phyloP scores from a whole-genome alignment of 1,140 invertebrate species.

The Nixonia krombeini region DNA sequence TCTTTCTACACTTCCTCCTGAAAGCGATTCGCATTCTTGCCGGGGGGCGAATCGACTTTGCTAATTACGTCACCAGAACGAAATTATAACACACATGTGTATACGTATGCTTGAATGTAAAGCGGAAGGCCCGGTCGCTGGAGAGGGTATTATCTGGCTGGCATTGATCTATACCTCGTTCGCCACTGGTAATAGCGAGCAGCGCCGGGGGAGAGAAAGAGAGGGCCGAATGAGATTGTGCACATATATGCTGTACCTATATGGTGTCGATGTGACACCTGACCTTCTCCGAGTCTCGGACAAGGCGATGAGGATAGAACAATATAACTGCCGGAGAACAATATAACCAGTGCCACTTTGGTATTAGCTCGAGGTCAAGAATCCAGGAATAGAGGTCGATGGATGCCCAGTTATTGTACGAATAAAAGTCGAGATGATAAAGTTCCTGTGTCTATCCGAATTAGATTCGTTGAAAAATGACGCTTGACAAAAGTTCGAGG shows the following conservation, averaged over 20 bases:
- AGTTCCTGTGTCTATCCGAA: slow-evolving; percentile 4
- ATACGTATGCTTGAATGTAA: background rate
- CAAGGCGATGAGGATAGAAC: slow-evolving; percentile 35
- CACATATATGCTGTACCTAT: too few relatives aligned
- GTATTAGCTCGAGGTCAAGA: slow-evolving; percentile 59
- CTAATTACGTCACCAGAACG: slow-evolving; percentile 22
- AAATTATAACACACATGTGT: slow-evolving; percentile 15
- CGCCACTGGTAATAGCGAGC: slow-evolving; percentile 19
- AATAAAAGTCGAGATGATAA: slow-evolving; percentile 21
- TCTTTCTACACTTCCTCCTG: background rate
- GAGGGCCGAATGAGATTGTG: slow-evolving; percentile 3
- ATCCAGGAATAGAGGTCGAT: slow-evolving; percentile 50
- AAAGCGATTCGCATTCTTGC: too few relatives aligned
- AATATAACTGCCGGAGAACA: slow-evolving; percentile 61
- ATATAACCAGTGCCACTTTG: slow-evolving; percentile 47
- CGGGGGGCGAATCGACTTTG: background rate
- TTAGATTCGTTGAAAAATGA: background rate
- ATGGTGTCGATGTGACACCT: slow-evolving; percentile 39
- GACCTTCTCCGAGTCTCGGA: slow-evolving; percentile 46
- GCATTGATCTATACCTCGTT: slow-evolving; percentile 49
- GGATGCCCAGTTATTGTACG: slow-evolving; percentile 28
- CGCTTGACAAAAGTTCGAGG: background rate
- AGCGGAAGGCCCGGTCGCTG: slow-evolving; percentile 24
- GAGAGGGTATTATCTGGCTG: slow-evolving; percentile 47
- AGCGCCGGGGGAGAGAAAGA: slow-evolving; percentile 2